Base-by-base conservation (phyloP, 2,113 vertebrate genomes). In the Forbesichthys papilliferus region DNA sequence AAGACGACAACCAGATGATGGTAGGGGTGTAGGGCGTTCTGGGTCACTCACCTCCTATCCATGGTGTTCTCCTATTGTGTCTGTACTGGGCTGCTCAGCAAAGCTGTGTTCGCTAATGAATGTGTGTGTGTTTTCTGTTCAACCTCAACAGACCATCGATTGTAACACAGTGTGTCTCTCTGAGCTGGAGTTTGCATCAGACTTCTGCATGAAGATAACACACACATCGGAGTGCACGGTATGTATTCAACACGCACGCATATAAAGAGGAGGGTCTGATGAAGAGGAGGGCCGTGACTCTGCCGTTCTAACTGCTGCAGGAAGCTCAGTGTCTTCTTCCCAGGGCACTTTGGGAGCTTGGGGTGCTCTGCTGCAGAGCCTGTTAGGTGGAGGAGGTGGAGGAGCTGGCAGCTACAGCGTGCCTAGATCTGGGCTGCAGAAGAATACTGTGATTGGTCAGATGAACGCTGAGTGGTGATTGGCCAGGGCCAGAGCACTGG, bases 161-260 rank as follows among this genome's bases (percentile, higher is more conserved):
- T 99, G 96, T 76, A 95, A 95, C 76, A 85, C 46, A 9, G 91
- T 92, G 14, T 86, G 88, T 48, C 74, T 93, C 68, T 89, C 92
- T 65, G 96, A 95, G 77, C 85, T 98, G 80, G 95, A 98, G 81
- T 99, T 98, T 84, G 81, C 91, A 42, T 91, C 94, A 7, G 93
- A 96, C 83, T 98, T 99, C 84, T 90, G 88, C 61, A 77, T 99
- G 82, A 92, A 87, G 84, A 90, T 97, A 65, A 94, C 88, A 36
- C 82, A 66, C 42, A 93, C 88, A 64, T 89, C 93, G 2, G 70
- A 90, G 34, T 98, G 95, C 83, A 98, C 96, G 65, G 96, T 98
- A 90, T 94, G 94, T 78, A 73, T 73, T 66, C 61, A 69, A 68
- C 16, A 16, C 16, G 20, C 27, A 27, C 27, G 64, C 48, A 54